phyloP scores from a whole-genome alignment of 1,140 invertebrate species.

The Thaumatotibia leucotreta region DNA sequence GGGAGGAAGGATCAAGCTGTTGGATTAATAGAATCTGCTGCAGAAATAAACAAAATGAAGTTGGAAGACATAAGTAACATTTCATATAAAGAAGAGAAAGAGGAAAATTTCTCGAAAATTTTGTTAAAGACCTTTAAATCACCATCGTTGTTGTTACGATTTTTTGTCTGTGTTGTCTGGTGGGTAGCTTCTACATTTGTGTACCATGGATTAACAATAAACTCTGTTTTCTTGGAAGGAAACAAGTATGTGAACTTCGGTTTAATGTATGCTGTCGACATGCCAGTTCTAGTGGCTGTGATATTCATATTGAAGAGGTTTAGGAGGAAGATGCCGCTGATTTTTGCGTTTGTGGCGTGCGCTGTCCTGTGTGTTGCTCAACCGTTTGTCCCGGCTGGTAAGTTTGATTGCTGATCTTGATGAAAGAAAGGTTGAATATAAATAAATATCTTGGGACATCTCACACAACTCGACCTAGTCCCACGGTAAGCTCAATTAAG shows the following conservation, averaged over 20 bases:
- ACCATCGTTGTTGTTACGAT: background rate
- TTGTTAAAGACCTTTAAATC: background rate
- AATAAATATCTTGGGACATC: too few species aligned
- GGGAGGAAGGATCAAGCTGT: background rate
- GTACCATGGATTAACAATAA: conserved; percentile 86
- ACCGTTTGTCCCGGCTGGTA: too few species aligned
- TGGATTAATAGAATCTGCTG: background rate
- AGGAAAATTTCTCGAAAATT: background rate
- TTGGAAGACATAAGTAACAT: background rate
- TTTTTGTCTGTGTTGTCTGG: conserved; percentile 78
- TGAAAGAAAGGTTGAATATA: background rate
- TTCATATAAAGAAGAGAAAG: background rate
- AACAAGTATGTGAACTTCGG: conserved; percentile 80
- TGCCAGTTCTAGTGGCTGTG: conserved; percentile 80
- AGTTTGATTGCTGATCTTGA: conserved; percentile 14
- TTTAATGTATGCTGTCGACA: conserved; percentile 78
- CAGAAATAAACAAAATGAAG: conserved; percentile 1
- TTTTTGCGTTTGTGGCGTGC: background rate
- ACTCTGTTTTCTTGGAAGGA: conserved; percentile 82
- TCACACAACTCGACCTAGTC: too few species aligned
- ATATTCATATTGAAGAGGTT: background rate
- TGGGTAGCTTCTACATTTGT: conserved; percentile 82
- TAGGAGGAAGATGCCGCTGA: background rate
- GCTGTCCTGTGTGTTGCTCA: conserved; percentile 3
- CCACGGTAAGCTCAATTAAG: too few species aligned